These are phyloP conservation scores for Tachycineta bicolor DNA, from an alignment of 2,113 vertebrate genomes.

Conservation along the genomic window DNA sequence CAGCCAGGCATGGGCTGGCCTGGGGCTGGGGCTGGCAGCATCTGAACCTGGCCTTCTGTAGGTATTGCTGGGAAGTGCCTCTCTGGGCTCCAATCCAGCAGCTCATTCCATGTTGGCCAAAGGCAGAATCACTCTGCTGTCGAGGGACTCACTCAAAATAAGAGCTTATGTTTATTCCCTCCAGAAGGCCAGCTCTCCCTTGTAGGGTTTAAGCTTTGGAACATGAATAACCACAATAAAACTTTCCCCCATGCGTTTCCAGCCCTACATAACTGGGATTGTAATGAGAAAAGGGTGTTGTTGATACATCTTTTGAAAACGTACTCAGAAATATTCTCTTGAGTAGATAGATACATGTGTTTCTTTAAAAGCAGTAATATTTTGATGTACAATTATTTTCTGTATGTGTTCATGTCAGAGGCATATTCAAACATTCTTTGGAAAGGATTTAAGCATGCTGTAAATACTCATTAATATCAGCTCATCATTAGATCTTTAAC, in stretches of 20 bases:
- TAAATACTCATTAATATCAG: not conserved
- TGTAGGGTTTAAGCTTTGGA: not conserved
- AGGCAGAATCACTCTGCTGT: not conserved
- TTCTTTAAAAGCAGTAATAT: conserved; percentile 43
- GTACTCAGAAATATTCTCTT: not conserved
- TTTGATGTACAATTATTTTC: not conserved
- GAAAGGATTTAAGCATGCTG: not conserved
- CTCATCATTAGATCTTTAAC: conserved; percentile 46
- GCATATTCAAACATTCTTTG: not conserved
- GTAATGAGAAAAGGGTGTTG: not conserved
- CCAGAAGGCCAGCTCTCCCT: not conserved
- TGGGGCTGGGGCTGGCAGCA: not conserved
- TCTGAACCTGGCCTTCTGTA: accelerated
- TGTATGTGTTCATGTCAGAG: not conserved
- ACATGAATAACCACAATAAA: not conserved
- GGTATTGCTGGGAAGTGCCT: accelerated
- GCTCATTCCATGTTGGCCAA: not conserved
- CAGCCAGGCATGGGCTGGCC: not conserved
- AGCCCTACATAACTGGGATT: not conserved
- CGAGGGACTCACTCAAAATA: not conserved
- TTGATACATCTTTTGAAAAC: not conserved
- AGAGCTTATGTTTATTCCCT: not conserved
- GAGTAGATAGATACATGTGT: not conserved
- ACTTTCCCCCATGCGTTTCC: not conserved
- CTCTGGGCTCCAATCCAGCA: not conserved